Conservation (phyloP, 2,888 invertebrate species). For the Hyposoter dolosus region DNA sequence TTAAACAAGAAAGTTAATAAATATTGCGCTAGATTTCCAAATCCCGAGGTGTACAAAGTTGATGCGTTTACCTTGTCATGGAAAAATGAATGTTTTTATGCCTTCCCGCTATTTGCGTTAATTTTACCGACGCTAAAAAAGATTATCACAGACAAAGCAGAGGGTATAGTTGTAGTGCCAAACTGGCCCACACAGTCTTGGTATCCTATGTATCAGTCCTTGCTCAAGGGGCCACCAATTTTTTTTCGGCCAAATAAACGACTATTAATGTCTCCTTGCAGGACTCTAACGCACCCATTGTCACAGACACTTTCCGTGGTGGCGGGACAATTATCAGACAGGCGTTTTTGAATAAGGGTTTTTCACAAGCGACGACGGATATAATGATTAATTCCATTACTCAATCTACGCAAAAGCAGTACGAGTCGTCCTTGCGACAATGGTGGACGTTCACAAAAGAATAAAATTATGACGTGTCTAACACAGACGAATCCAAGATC, state of each 20-base stretch:
- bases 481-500: slow-evolving; percentile 19
- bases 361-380: slow-evolving; percentile 27
- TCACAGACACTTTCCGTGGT: slow-evolving; percentile 70
- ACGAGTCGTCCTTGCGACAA: slow-evolving; percentile 13
- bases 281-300: slow-evolving; percentile 68
- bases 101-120: slow-evolving; percentile 72
- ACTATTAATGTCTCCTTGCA: slow-evolving; percentile 69
- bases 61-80: slow-evolving; percentile 71
- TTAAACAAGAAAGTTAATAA: slow-evolving; percentile 61
- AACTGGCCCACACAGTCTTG: slow-evolving; percentile 74
- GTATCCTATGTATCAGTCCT: slow-evolving; percentile 73
- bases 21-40: slow-evolving; percentile 34
- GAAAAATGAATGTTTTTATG: slow-evolving; percentile 67
- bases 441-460: slow-evolving; percentile 49
- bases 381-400: slow-evolving; percentile 44
- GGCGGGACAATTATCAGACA: slow-evolving; percentile 71
- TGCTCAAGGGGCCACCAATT: slow-evolving; percentile 57
- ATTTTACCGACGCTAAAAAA: slow-evolving; percentile 72
- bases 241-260: slow-evolving; percentile 60
- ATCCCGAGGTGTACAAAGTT: slow-evolving; percentile 63
- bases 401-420: slow-evolving; percentile 34
- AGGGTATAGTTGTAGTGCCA: slow-evolving; percentile 75
- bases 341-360: slow-evolving; percentile 63
- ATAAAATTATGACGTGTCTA: slow-evolving; percentile 42
- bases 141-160: slow-evolving; percentile 72